Base-by-base conservation (phyloP, 2,797 vertebrate species). In the Melanotaenia trifasciata region DNA sequence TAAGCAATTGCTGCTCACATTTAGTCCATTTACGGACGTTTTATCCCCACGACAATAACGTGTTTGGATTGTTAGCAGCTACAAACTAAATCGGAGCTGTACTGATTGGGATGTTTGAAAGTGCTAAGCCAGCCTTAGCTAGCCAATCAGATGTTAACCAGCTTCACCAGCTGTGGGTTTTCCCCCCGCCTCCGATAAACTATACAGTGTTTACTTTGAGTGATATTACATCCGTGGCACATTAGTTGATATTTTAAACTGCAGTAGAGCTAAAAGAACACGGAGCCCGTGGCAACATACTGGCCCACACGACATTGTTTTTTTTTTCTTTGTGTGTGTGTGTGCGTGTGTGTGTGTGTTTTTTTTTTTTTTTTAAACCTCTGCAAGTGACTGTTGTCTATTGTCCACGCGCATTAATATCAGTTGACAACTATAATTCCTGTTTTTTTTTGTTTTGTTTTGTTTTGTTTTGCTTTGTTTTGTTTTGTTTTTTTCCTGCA, bases 1-100 rank as follows among this genome's bases (percentile, higher is more conserved):
- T 45, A 35, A 59, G 56, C 67, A 51, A 56, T 38, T 74, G 60
- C 65, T 64, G 73, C 78, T 81, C 74, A 70, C 74, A 72, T 67
- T 26, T 77, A 28, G 47, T 67, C 6, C 61, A 78, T 64, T 71
- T 9, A 36, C 64, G 67, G 57, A 76, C 70, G 32, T 13, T 18
- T 36, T 66, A 54, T 72, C 9, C 22, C 20, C 57, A 16, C 43
- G 2, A 6, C 13, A 13, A 58, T 8, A 50, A 58, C 38, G 16
- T 32, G 26, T 47, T 5, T 0, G 38, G 6, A 8, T 28, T 38
- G 54, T 67, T 67, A 28, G 62, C 28, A 28, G 62, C 28, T 12
- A 18, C 2, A 47, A 58, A 54, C 1, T 12, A 16, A 59, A 75
- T 3, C 14, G 38, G 56, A 67, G 20, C 40, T 5, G 1, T 14